A percentile compares a stretch with the other conserved stretches of the same genome.
Conservation (phyloP, 2,113 vertebrate genomes). For the Silurus asotus region DNA sequence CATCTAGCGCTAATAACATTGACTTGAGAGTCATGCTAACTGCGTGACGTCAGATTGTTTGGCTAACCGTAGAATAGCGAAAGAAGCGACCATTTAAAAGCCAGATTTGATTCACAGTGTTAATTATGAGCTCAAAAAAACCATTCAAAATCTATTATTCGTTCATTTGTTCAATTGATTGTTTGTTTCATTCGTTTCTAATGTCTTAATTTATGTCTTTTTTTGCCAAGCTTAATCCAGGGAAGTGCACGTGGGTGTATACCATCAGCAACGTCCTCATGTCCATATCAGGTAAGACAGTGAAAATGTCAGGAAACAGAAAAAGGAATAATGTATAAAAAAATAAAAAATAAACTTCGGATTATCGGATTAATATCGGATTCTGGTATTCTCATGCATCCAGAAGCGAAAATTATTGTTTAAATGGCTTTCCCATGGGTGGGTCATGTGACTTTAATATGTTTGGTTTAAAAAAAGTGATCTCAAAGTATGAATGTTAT, state of each 20-base stretch:
- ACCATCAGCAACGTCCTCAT: conserved; percentile 84
- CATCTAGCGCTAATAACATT: not conserved
- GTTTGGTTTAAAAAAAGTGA: too few relatives aligned
- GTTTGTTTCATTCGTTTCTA: not conserved
- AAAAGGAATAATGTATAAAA: not conserved
- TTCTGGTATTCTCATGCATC: too few relatives aligned
- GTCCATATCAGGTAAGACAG: conserved; percentile 83
- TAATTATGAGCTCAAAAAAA: not conserved
- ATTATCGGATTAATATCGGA: too few relatives aligned
- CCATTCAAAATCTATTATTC: not conserved
- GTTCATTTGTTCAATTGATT: not conserved
- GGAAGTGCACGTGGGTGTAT: conserved; percentile 86
- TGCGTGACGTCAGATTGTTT: not conserved
- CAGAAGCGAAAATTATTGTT: too few relatives aligned
- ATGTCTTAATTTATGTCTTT: not conserved
- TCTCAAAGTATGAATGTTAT: too few relatives aligned
- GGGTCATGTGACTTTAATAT: too few relatives aligned
- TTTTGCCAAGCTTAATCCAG: conserved; percentile 77
- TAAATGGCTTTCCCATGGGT: too few relatives aligned
- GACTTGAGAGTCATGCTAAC: not conserved
- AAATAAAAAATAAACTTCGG: too few relatives aligned
- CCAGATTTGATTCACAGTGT: not conserved
- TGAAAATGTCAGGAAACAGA: not conserved
- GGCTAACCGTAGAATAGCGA: not conserved
- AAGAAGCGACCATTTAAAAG: not conserved